Evolutionary conservation across 2,888 invertebrate genomes (phyloP).

Genomic region (Fissipunctia ypsillon): DNA sequence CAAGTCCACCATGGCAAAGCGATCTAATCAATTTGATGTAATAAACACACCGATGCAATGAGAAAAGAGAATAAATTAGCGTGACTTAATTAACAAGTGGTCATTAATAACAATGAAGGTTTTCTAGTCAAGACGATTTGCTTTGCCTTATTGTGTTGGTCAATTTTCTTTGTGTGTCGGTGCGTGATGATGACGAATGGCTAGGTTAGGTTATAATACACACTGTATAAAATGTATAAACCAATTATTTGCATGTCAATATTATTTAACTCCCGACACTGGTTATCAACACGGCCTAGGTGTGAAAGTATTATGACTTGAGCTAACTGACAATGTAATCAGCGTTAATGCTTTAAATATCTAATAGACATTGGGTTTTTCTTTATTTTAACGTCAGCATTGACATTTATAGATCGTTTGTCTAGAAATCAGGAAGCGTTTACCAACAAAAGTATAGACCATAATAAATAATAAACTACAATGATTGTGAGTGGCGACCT

Average conservation of each 20-base stretch:
- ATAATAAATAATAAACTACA: slow-evolving; percentile 49
- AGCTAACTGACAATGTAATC: slow-evolving; percentile 11
- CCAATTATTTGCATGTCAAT: slow-evolving; percentile 48
- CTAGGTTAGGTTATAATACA: no score
- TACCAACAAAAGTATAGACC: slow-evolving; percentile 22
- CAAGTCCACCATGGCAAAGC: slow-evolving; percentile 1
- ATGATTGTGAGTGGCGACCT: slow-evolving; percentile 56
- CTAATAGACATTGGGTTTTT: slow-evolving; percentile 5
- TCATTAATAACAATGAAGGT: slow-evolving; percentile 55
- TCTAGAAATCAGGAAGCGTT: slow-evolving; percentile 50
- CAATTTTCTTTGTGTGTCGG: slow-evolving; percentile 21
- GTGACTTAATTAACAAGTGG: slow-evolving; percentile 53
- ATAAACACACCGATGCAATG: slow-evolving; percentile 30
- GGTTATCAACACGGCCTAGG: slow-evolving; percentile 30
- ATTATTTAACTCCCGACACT: slow-evolving; percentile 12
- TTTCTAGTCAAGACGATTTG: slow-evolving; percentile 37
- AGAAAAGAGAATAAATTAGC: slow-evolving; percentile 58
- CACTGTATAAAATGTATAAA: no score
- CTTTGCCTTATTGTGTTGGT: slow-evolving; percentile 27
- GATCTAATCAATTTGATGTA: slow-evolving; percentile 33
- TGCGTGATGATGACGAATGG: slow-evolving; percentile 33
- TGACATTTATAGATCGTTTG: slow-evolving; percentile 33
- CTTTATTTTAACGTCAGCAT: slow-evolving; percentile 1
- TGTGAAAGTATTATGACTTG: slow-evolving; percentile 32
- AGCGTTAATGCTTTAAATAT: slow-evolving; percentile 9